phyloP scores from a whole-genome alignment of 1,140 invertebrate genomes.

The Acyrthosiphon pisum region DNA sequence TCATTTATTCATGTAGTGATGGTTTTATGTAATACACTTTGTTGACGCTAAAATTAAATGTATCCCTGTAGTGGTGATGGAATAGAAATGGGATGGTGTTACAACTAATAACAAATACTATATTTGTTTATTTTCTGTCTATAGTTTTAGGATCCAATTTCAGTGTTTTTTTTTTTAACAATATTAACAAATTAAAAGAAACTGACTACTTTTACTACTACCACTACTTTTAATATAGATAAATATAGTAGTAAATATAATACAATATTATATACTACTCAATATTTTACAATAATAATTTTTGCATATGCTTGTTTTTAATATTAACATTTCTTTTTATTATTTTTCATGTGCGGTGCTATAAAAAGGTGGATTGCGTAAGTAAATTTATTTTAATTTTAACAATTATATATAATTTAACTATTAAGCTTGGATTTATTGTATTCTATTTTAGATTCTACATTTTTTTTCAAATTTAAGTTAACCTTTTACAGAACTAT shows the following conservation, averaged over 20 bases:
- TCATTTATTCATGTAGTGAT: not conserved
- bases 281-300: not conserved
- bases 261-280: no score
- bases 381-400: slow-evolving; percentile 31
- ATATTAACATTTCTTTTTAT: slow-evolving; percentile 45
- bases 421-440: not conserved
- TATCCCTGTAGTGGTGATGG: not conserved
- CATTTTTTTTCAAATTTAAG: not conserved
- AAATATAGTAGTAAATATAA: not conserved
- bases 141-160: no score
- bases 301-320: not conserved
- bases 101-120: not conserved
- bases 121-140: no score
- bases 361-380: slow-evolving; percentile 54
- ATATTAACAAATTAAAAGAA: no score
- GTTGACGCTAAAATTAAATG: not conserved
- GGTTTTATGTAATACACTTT: not conserved
- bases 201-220: not conserved
- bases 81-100: not conserved
- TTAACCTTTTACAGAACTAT: not conserved
- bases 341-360: slow-evolving; percentile 51
- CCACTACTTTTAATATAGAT: not conserved
- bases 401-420: not conserved
- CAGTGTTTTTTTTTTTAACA: no score
- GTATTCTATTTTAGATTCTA: not conserved